phyloP scores from a whole-genome alignment of 2,797 vertebrate species.

The Iguana delicatissima region DNA sequence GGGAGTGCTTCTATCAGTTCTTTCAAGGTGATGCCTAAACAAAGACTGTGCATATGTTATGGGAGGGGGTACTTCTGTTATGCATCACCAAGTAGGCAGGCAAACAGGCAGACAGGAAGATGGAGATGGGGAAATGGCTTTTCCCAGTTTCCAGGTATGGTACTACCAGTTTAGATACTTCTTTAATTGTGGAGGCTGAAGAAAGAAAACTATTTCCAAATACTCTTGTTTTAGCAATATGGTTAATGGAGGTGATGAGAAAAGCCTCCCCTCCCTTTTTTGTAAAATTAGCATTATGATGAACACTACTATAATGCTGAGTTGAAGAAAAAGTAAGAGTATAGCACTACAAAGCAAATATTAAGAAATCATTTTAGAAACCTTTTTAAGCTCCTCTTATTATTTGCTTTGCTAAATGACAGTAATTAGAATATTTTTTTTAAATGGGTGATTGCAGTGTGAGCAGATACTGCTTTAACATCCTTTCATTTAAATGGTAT shows the following conservation, averaged over 20 bases:
- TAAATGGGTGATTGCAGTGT: neutral
- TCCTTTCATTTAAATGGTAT: no score
- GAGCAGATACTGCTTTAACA: neutral
- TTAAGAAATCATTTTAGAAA: neutral
- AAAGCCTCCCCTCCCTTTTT: neutral
- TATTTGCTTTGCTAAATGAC: neutral
- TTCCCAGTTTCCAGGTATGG: no score
- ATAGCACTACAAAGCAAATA: neutral
- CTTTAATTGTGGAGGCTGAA: no score
- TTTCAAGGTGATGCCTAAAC: no score
- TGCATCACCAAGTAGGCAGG: no score
- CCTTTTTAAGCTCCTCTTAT: neutral
- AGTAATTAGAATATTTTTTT: neutral
- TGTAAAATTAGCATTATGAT: neutral
- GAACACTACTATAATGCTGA: neutral
- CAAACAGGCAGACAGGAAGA: no score
- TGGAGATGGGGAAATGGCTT: no score
- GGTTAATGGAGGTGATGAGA: neutral
- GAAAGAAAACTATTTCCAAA: neutral
- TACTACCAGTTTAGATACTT: no score
- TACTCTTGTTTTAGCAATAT: neutral
- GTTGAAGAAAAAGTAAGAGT: neutral
- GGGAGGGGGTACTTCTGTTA: no score
- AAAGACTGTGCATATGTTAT: no score
- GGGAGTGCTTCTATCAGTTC: no score